These are phyloP conservation scores for Morinoia aosen DNA, from an alignment of 2,888 invertebrate genomes.

Conservation along the genomic window DNA sequence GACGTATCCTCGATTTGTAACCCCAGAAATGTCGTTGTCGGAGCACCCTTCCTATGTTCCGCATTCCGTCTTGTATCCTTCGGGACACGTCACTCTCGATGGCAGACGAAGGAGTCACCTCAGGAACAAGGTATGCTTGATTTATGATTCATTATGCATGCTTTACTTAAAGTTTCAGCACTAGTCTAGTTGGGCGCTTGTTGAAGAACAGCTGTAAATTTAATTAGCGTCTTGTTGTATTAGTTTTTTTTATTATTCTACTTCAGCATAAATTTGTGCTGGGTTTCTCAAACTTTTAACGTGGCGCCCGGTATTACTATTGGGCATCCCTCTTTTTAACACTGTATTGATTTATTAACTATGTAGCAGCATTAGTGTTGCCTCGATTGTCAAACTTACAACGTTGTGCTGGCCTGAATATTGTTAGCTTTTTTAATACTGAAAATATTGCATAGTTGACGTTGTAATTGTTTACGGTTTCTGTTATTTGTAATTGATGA, in stretches of 20 bases:
- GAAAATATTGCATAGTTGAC: not conserved
- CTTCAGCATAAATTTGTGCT: not conserved
- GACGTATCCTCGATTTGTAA: constrained; percentile 63
- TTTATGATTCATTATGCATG: not conserved
- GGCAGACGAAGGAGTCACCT: constrained; percentile 22
- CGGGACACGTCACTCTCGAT: constrained; percentile 40
- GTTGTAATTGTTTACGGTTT: not conserved
- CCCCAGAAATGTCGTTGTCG: constrained; percentile 59
- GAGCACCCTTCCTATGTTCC: constrained; percentile 60
- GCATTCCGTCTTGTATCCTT: constrained; percentile 37
- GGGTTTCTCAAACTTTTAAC: no score
- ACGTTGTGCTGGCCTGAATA: no score
- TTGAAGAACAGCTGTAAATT: not conserved
- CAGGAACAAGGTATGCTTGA: not conserved
- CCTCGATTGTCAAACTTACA: not conserved
- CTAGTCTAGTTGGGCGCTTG: not conserved
- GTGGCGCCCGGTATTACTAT: no score
- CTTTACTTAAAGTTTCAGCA: not conserved
- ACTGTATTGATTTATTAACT: not conserved
- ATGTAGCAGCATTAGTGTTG: not conserved
- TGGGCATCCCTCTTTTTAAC: no score
- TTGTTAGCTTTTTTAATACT: no score
- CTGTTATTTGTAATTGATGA: not conserved
- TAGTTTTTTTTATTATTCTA: not conserved
- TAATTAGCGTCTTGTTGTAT: not conserved